Conservation (phyloP, 2,113 vertebrate genomes). For the Phainopepla nitens region DNA sequence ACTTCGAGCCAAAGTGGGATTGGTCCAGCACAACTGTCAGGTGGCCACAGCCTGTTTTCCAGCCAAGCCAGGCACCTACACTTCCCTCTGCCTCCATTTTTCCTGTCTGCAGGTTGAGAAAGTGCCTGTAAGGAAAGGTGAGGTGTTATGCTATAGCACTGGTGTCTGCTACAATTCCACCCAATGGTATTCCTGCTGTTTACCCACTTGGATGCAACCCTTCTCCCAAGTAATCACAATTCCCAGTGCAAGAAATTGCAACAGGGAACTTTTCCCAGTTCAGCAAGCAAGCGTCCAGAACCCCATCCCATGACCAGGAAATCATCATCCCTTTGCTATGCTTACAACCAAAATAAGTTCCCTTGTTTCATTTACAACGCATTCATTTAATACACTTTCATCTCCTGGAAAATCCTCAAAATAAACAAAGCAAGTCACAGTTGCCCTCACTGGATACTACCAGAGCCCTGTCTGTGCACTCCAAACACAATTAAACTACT, state of each 20-base stretch:
- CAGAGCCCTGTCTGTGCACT: background rate
- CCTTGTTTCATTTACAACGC: background rate
- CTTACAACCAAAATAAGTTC: background rate
- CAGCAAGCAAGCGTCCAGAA: background rate
- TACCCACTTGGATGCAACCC: background rate
- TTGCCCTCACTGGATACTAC: background rate
- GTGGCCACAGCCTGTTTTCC: background rate
- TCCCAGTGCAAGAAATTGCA: background rate
- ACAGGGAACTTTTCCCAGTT: too few relatives aligned
- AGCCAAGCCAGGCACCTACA: background rate
- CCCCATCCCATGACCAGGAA: background rate
- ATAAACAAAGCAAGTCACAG: background rate
- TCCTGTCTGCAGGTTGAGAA: background rate
- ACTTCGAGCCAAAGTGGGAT: rapidly evolving
- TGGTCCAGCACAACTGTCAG: background rate
- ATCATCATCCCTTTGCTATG: background rate
- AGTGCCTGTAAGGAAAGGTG: background rate
- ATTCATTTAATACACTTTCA: background rate
- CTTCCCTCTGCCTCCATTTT: background rate
- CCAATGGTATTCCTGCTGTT: background rate
- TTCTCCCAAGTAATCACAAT: background rate
- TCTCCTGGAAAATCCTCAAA: background rate
- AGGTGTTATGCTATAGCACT: background rate
- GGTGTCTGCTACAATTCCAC: background rate
- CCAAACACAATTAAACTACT: background rate